phyloP scores from a whole-genome alignment of 2,113 vertebrate genomes.

The Anarhynchus alexandrinus region DNA sequence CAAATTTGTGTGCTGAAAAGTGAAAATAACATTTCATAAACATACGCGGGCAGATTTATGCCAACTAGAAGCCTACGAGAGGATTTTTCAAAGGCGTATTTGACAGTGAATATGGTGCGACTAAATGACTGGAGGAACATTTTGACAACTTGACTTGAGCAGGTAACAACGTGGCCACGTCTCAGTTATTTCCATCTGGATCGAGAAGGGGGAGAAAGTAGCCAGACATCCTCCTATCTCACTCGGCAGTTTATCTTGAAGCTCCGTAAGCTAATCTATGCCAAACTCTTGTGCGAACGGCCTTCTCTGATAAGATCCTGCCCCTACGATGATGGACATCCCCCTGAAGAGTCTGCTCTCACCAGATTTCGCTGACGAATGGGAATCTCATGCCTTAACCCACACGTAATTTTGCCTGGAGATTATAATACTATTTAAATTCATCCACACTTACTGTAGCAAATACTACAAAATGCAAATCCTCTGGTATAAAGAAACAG shows the following conservation, averaged over 20 bases:
- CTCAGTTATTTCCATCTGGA: neutral
- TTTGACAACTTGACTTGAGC: neutral
- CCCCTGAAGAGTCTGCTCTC: neutral
- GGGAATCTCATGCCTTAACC: conserved; percentile 11
- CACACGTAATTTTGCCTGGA: conserved; percentile 38
- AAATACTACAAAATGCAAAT: conserved; percentile 45
- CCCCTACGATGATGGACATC: neutral
- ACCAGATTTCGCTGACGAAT: neutral
- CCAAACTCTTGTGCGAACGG: neutral
- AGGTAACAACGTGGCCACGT: neutral
- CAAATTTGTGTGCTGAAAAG: neutral
- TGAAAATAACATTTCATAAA: conserved; percentile 11
- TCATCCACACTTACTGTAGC: conserved; percentile 21
- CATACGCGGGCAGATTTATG: neutral
- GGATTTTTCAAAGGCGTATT: neutral
- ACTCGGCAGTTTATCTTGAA: neutral
- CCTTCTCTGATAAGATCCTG: conserved; percentile 9
- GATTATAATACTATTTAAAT: conserved; percentile 46
- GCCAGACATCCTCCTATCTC: neutral
- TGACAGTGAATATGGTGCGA: neutral
- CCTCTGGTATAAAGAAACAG: conserved; percentile 25
- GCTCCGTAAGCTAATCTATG: neutral
- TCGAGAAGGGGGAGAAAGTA: neutral
- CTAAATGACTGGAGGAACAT: neutral
- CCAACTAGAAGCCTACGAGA: neutral